Evolutionary conservation across 2,797 vertebrate species (phyloP), one percentile per base, ranked within the genome.

Genomic region (Sebastes glaucus): DNA sequence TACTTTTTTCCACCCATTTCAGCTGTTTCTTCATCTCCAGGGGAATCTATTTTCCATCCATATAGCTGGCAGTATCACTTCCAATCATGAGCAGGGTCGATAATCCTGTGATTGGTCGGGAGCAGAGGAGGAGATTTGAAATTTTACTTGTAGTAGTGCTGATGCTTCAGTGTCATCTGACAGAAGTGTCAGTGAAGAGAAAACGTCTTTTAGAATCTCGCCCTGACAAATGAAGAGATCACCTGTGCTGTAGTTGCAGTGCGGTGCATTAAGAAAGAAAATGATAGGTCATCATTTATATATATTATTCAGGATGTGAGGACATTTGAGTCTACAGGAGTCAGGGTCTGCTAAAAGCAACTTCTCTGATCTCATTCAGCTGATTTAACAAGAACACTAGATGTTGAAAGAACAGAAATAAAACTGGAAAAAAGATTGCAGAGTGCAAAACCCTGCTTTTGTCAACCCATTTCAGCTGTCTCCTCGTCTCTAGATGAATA

Each of bases 1-100:
- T 64, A 62, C 52, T 60, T 81, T 55, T 65, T 70, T 25, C n/a
- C 38, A 69, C 42, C 38, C 33, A 56, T 81, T 87, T 85, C 62
- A 81, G 56, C 69, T 42, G 30, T 83, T 84, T 78, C 52, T 74
- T 28, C 52, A 82, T 77, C 72, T 87, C 68, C 35, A 22, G 72
- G 80, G 86, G 87, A 86, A 89, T 86, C 63, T 55, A 35, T 85
- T 84, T 73, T 73, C 70, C 56, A 84, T 62, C 22, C 55, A 28
- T 64, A 74, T 64, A 74, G 56, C 46, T 35, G 11, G 42, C 73
- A 46, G 64, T 64, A 68, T 86, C 84, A 67, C 71, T 84, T 82
- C 66, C 77, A 81, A 61, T 77, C 5, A 13, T 14, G 27, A 35
- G 22, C 1, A 10, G 18, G 75, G 56, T 83, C 49, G 13, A 89